These are phyloP conservation scores for Sebastes vulpes DNA, from an alignment of 2,797 vertebrate species.

Conservation along the genomic window DNA sequence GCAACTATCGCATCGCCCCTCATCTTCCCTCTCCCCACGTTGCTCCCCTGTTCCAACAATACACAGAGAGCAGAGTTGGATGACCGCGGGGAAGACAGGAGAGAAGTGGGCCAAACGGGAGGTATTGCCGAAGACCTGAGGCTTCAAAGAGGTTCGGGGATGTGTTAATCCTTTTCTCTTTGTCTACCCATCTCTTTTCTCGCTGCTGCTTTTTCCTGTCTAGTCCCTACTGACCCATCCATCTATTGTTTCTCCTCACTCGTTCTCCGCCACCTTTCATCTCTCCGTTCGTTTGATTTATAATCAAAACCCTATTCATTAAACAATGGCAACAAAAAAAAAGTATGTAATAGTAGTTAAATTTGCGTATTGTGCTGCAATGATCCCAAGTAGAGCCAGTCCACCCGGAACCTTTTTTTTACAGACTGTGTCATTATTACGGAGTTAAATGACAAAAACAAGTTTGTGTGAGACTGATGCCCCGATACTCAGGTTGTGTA, in stretches of 20 bases:
- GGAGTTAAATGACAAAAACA: constrained; percentile 10
- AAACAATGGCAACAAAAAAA: not conserved
- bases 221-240: constrained; percentile 17
- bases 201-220: constrained; percentile 13
- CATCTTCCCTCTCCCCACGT: constrained; percentile 29
- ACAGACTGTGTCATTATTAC: constrained; percentile 11
- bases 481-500: not conserved
- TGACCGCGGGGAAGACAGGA: constrained; percentile 40
- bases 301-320: constrained; percentile 33
- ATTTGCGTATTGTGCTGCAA: not conserved
- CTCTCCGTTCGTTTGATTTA: constrained; percentile 30
- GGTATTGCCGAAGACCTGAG: constrained; percentile 57
- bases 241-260: constrained; percentile 22
- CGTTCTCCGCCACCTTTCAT: constrained; percentile 30
- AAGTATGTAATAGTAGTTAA: not conserved
- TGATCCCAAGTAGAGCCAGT: not conserved
- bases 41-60: constrained; percentile 49
- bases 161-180: constrained; percentile 57
- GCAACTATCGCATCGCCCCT: constrained; percentile 49
- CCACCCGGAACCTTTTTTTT: not conserved
- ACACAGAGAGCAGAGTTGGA: constrained; percentile 42
- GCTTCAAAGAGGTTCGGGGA: constrained; percentile 54
- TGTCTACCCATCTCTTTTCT: constrained; percentile 37
- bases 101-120: constrained; percentile 59
- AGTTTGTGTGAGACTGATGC: not conserved